These are phyloP conservation scores for Drosophila imparisetae DNA, from an alignment of 2,888 invertebrate species.

Conservation along the genomic window DNA sequence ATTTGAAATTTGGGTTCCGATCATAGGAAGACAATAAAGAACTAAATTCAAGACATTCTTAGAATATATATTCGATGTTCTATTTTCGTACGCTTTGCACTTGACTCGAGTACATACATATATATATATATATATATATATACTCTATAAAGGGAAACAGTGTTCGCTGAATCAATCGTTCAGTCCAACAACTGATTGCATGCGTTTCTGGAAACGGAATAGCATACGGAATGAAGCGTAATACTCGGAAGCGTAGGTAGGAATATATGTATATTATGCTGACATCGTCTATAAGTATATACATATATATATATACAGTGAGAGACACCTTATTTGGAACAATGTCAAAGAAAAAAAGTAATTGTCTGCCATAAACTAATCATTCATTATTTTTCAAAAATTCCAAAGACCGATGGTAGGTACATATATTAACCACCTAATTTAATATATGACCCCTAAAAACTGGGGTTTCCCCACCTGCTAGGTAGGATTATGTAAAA, in stretches of 20 bases:
- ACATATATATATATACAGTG: slow-evolving; percentile 12
- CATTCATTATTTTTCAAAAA: no score
- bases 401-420: no score
- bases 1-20: not conserved
- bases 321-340: no score
- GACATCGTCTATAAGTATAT: slow-evolving; percentile 1
- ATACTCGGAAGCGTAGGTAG: slow-evolving; percentile 10
- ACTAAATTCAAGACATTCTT: not conserved
- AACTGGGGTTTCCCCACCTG: no score
- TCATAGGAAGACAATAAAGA: not conserved
- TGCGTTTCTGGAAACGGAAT: slow-evolving; percentile 42
- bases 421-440: no score
- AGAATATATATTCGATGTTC: not conserved
- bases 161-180: slow-evolving; percentile 11
- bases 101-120: not conserved
- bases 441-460: no score
- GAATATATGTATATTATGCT: slow-evolving; percentile 2
- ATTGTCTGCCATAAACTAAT: no score
- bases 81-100: not conserved
- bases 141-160: not conserved
- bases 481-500: no score
- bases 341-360: no score
- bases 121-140: not conserved
- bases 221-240: slow-evolving; percentile 35
- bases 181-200: slow-evolving; percentile 10